Conservation (phyloP, 2,113 vertebrate genomes). For the Dendropsophus ebraccatus region DNA sequence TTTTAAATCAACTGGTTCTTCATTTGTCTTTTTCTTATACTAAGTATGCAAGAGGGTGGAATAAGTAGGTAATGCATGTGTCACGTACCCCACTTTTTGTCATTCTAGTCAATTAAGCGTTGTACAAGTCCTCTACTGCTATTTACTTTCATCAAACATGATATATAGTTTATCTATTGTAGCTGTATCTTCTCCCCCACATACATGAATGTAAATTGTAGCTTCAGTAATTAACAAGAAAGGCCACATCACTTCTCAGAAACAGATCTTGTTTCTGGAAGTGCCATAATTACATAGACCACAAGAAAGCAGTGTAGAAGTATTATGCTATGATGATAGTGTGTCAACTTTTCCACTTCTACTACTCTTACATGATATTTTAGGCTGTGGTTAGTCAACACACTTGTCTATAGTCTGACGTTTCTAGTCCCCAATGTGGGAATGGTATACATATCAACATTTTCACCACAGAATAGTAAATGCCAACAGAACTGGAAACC, state of each 20-base stretch:
- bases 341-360: constrained; percentile 24
- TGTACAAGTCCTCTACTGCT: too few relatives aligned
- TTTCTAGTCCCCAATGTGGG: not conserved
- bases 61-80: too few relatives aligned
- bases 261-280: constrained; percentile 14
- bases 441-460: not conserved
- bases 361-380: constrained; percentile 15
- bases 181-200: not conserved
- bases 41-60: too few relatives aligned
- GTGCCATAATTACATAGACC: constrained; percentile 22
- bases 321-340: not conserved
- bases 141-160: too few relatives aligned
- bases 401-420: not conserved
- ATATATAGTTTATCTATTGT: too few relatives aligned
- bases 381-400: constrained; percentile 17
- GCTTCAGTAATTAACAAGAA: constrained; percentile 12
- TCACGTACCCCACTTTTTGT: too few relatives aligned
- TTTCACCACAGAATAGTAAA: not conserved
- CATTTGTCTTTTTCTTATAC: too few relatives aligned
- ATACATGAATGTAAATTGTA: not conserved
- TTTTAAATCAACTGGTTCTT: too few relatives aligned
- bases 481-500: not conserved
- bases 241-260: constrained; percentile 36
- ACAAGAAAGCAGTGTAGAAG: constrained; percentile 21
- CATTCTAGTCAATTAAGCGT: too few relatives aligned